These are phyloP conservation scores for Eremophila alpestris DNA, from an alignment of 2,797 vertebrate species.

Conservation along the genomic window DNA sequence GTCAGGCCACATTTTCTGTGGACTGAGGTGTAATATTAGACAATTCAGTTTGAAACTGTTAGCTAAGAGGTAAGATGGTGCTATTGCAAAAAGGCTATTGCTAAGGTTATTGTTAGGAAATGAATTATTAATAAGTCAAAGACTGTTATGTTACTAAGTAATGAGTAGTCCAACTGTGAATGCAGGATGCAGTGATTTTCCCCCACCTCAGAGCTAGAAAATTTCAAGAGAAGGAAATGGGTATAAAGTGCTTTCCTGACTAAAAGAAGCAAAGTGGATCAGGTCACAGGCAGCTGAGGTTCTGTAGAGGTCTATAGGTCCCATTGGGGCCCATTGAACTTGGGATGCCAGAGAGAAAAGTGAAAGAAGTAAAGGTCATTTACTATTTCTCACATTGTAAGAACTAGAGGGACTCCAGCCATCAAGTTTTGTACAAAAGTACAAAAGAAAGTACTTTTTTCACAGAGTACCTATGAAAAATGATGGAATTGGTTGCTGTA, in stretches of 20 bases:
- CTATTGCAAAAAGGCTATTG: not conserved
- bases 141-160: not conserved
- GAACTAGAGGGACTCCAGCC: not conserved
- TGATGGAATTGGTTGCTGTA: not conserved
- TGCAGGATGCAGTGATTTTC: not conserved
- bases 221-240: not conserved
- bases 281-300: not conserved
- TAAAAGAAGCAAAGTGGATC: not conserved
- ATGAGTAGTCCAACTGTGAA: not conserved
- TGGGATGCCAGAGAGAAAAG: not conserved
- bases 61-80: not conserved
- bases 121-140: not conserved
- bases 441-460: not conserved
- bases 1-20: not conserved
- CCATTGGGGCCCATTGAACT: fast-evolving
- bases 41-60: not conserved
- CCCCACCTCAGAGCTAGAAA: not conserved
- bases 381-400: not conserved
- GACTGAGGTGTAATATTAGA: not conserved
- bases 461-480: not conserved
- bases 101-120: not conserved
- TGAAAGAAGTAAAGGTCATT: not conserved
- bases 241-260: not conserved
- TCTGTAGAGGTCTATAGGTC: not conserved
- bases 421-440: not conserved